Evolutionary conservation across 2,888 invertebrate species (phyloP), one percentile per base, ranked within the genome.

Genomic region (Caenorhabditis japonica): DNA sequence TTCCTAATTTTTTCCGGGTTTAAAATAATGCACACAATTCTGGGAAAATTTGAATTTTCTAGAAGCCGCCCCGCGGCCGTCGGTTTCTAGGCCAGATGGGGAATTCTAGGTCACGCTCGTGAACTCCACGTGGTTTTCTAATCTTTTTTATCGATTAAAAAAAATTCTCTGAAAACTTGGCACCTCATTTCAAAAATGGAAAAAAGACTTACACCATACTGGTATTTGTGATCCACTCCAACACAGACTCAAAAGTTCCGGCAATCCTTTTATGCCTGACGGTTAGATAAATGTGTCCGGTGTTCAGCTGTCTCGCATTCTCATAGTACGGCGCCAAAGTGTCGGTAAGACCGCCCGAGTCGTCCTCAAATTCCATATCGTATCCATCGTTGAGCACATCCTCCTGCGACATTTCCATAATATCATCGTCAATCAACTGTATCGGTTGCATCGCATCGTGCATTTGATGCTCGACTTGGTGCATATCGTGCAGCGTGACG

Each of bases 151-250:
- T 39, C 30, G 30, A 5, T 30, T 10, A 30, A 30, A 30, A 30
- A 30, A 30, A 30, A 30, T 30, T 10, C 30, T 10, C 10, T 10
- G 7, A 30, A 30, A 30, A 30, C 30, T 30, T 10, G 7, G 7
- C 30, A 5, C 30, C 30, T 52, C 5, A 15, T 34, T 13, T 15
- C 12, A 8, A 19, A 19, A 5, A 1, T 17, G 17, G 4, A 19
- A 23, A 47, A 23, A 47, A 15, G n/a, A 64, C 75, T 60, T 58
- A 78, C 77, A 79, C 76, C 60, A 79, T 61, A 33, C 73, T 73
- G n/a, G 76, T 73, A 33, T 79, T 79, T 15, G 73, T 70, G 30
- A 79, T 79, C 66, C 72, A 77, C 43, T 79, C 79, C 3, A 79
- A 51, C 25, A 79, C 73, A 2, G 70, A 46, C 7, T 79, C 79